Percentiles rank a stretch among this genome's conserved stretches.
These are phyloP conservation scores for Thereuonema tuberculata DNA, from an alignment of 1,140 invertebrate genomes.

Conservation along the genomic window DNA sequence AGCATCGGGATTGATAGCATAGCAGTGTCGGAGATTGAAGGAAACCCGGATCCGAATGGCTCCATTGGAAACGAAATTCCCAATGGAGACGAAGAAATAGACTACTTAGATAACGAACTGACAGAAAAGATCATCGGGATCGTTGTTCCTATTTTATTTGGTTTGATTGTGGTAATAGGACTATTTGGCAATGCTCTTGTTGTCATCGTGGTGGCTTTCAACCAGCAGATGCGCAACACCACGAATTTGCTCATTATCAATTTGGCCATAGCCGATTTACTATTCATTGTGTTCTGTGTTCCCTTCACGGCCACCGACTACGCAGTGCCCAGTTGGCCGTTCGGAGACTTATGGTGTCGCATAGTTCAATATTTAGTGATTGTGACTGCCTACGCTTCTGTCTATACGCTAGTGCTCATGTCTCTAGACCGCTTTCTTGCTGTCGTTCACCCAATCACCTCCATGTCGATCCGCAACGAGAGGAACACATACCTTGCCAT, in stretches of 20 bases:
- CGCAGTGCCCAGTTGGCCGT: constrained; percentile 74
- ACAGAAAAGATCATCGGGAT: constrained; percentile 47
- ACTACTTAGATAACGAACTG: constrained; percentile 7
- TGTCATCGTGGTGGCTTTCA: constrained; percentile 63
- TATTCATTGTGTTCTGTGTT: constrained; percentile 91
- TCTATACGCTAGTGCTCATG: constrained; percentile 91
- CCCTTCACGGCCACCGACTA: constrained; percentile 85
- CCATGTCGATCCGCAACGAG: constrained; percentile 75
- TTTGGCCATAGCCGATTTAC: constrained; percentile 72
- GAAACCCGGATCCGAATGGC: too few relatives aligned
- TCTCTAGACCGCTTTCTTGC: constrained; percentile 87
- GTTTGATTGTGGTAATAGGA: constrained; percentile 71
- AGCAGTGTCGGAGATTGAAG: too few relatives aligned
- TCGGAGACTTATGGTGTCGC: constrained; percentile 81
- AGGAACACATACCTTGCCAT: constrained; percentile 68
- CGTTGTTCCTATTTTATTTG: constrained; percentile 74
- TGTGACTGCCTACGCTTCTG: constrained; percentile 82
- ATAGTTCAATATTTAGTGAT: constrained; percentile 68
- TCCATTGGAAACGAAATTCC: too few relatives aligned
- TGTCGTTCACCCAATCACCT: constrained; percentile 82
- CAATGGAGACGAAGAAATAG: too few relatives aligned
- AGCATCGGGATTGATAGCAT: too few relatives aligned
- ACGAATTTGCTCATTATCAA: constrained; percentile 86
- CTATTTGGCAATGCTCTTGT: constrained; percentile 77
- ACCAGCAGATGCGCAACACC: constrained; percentile 81